Percentiles rank a stretch among this genome's conserved stretches.
phyloP scores from a whole-genome alignment of 2,888 invertebrate genomes.

The Amphimallon solstitiale region DNA sequence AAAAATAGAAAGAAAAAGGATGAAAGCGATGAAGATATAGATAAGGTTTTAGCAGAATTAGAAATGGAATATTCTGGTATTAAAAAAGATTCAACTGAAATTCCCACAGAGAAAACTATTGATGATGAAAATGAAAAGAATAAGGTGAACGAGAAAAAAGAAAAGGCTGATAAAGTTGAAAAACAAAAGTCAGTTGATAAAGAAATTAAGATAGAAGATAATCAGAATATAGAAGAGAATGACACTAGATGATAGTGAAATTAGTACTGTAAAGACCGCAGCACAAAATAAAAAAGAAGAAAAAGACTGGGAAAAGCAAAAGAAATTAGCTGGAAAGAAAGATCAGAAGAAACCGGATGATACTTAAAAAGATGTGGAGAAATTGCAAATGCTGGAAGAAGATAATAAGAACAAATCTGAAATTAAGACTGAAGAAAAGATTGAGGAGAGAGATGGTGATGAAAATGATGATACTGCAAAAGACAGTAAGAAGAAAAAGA shows the following conservation, averaged over 20 bases:
- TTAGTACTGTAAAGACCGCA: conserved; percentile 77
- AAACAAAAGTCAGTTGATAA: conserved; percentile 44
- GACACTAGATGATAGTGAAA: conserved; percentile 68
- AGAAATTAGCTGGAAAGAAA: conserved; percentile 44
- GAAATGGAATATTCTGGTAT: conserved; percentile 82
- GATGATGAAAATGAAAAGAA: conserved; percentile 49
- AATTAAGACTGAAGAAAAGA: conserved; percentile 60
- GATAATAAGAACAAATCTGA: conserved; percentile 48
- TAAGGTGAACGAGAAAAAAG: conserved; percentile 61
- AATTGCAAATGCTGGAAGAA: conserved; percentile 59
- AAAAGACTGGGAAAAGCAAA: conserved; percentile 80
- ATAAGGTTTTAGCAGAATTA: conserved; percentile 84
- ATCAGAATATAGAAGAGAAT: conserved; percentile 60
- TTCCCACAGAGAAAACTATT: conserved; percentile 60
- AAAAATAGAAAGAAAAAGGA: conserved; percentile 78
- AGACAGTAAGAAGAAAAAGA: conserved; percentile 64
- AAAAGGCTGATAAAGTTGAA: conserved; percentile 61
- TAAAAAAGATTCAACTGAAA: conserved; percentile 64
- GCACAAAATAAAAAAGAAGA: conserved; percentile 92
- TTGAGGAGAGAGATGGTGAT: conserved; percentile 49
- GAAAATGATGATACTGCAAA: conserved; percentile 51
- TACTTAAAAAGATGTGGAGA: conserved; percentile 45
- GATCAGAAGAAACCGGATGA: conserved; percentile 44
- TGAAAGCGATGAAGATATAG: conserved; percentile 84
- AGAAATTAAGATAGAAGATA: conserved; percentile 41